phyloP scores from a whole-genome alignment of 2,888 invertebrate genomes.

The Drosophila quasianomalipes region DNA sequence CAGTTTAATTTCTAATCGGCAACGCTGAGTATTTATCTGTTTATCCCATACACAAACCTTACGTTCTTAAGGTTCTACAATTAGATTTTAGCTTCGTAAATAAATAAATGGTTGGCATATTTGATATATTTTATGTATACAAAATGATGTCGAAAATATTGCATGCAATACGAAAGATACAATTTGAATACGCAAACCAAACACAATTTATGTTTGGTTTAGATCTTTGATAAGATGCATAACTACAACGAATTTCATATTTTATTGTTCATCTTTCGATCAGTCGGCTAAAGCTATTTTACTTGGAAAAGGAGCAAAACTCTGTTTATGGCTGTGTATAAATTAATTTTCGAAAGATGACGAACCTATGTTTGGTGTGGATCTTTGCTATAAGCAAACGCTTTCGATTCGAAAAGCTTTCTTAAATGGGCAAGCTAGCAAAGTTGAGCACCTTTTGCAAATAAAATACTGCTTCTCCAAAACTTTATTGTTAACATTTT shows the following conservation, averaged over 20 bases:
- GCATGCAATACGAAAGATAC: neutral
- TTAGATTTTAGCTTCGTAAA: neutral
- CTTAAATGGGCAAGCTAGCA: neutral
- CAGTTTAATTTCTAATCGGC: neutral
- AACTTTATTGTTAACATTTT: neutral
- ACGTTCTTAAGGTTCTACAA: neutral
- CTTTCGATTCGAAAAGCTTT: neutral
- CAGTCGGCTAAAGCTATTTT: neutral
- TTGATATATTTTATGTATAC: neutral
- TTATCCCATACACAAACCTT: neutral
- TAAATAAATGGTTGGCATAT: neutral
- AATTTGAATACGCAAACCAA: neutral
- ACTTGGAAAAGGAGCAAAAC: neutral
- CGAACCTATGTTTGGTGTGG: neutral
- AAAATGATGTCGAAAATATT: neutral
- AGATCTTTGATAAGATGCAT: neutral
- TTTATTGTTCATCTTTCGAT: neutral
- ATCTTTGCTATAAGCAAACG: neutral
- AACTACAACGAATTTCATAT: neutral
- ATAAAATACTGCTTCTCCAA: neutral
- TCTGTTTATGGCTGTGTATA: neutral
- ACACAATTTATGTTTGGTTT: neutral
- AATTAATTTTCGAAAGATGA: neutral
- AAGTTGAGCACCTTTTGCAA: neutral
- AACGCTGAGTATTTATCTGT: neutral